These are phyloP conservation scores for Agapornis roseicollis DNA, from an alignment of 2,113 vertebrate genomes.

Conservation along the genomic window DNA sequence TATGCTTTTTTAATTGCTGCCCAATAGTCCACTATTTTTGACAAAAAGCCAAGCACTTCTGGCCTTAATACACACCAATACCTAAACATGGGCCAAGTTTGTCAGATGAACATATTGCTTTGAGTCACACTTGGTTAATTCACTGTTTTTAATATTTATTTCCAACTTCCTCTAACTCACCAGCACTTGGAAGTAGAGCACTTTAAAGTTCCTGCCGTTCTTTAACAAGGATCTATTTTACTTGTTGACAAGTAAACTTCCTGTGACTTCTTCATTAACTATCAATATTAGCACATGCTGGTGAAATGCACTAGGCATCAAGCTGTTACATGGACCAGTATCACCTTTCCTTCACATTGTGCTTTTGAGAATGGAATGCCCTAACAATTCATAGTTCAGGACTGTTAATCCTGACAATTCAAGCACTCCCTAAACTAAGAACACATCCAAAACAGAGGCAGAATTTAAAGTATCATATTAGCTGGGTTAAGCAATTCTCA, in stretches of 20 bases:
- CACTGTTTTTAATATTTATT: background rate
- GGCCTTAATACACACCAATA: background rate
- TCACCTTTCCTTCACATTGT: background rate
- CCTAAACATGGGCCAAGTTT: background rate
- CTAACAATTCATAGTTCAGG: background rate
- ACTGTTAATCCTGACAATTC: background rate
- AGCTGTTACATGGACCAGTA: background rate
- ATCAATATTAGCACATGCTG: background rate
- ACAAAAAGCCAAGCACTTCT: background rate
- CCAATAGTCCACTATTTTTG: background rate
- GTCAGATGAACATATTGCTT: background rate
- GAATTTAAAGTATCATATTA: background rate
- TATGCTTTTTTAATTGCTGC: background rate
- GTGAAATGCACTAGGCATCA: background rate
- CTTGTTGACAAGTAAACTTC: background rate
- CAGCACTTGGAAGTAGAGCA: background rate
- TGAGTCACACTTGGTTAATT: background rate
- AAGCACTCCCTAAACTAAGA: background rate
- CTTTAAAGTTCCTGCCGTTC: background rate
- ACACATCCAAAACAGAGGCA: background rate
- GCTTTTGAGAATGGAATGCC: background rate
- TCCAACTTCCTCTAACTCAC: background rate
- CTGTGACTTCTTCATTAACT: background rate
- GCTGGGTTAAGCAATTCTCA: background rate
- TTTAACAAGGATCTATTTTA: background rate